Evolutionary conservation across 2,888 invertebrate genomes (phyloP).

Genomic region (Patella ulyssiponensis): DNA sequence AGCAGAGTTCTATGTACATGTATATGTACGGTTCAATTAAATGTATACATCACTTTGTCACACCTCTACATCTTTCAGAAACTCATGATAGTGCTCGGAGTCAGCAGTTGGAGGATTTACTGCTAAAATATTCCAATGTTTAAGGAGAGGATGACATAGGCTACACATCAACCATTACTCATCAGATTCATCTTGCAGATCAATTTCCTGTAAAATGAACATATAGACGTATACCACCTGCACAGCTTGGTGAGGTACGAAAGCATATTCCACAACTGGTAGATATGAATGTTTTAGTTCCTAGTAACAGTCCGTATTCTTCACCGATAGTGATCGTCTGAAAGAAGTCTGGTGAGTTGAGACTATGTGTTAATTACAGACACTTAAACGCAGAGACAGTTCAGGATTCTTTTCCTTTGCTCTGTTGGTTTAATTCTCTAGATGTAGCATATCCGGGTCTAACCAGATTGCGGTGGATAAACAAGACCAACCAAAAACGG

Average conservation of each 20-base stretch:
- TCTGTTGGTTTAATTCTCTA: too few species aligned
- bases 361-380: constrained; percentile 23
- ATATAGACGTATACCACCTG: constrained; percentile 24
- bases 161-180: constrained; percentile 23
- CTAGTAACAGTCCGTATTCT: constrained; percentile 35
- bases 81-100: too few species aligned
- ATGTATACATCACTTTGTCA: too few species aligned
- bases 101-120: too few species aligned
- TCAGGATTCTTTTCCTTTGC: constrained; percentile 20
- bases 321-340: constrained; percentile 38
- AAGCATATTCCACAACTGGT: constrained; percentile 29
- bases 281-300: constrained; percentile 28
- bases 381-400: constrained; percentile 15
- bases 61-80: too few species aligned
- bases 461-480: too few species aligned
- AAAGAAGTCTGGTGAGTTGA: constrained; percentile 23
- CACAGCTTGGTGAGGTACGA: constrained; percentile 21
- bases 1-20: too few species aligned
- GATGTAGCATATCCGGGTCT: too few species aligned
- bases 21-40: too few species aligned
- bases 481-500: neutral
- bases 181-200: constrained; percentile 20
- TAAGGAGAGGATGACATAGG: constrained; percentile 11
- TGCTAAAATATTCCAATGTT: too few species aligned
- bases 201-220: constrained; percentile 19